Base-by-base conservation (phyloP, 2,797 vertebrate species). In the Macrochelys suwanniensis region DNA sequence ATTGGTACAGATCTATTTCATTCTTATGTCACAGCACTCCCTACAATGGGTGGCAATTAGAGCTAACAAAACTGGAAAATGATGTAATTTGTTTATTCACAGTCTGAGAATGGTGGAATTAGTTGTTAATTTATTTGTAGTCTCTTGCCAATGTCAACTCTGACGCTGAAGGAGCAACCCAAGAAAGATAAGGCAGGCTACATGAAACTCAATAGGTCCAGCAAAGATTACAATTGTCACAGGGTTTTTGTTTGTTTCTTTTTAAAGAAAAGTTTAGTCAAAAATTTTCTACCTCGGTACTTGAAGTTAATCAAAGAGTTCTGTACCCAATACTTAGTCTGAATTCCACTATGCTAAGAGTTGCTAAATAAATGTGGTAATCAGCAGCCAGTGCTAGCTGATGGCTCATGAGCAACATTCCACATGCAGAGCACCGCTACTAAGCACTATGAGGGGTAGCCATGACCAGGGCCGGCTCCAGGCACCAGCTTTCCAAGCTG, bases 81-180 rank as follows among this genome's bases (percentile, higher is more conserved):
- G 79, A 83, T 1, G 17, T 9, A 45, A 65, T 93, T 84, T 84
- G 17, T 25, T 84, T 80, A 81, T 17, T 42, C 50, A 93, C 45
- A 85, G 28, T 53, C 85, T 86, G 79, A 95, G 47, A 88, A 93
- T 89, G 87, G 25, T 80, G 87, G 68, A 80, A 26, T 31, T 57
- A 31, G 57, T 49, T 77, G 15, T 92, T 94, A 86, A 92, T 61
- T 74, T 78, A 93, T 81, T 42, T 77, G 74, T 77, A 77, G 13
- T 49, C 74, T 47, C 45, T 31, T 54, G 71, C 49, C 61, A 89
- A 42, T 94, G 89, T 74, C 51, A 89, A 51, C 37, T 54, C 57
- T 78, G 49, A 51, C 37, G 89, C 0, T 0, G 68, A 90, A 85
- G 33, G 31, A 84, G n/a, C 83, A 90, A 28, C 1, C 42, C 51